Evolutionary conservation across 2,888 invertebrate species (phyloP), one percentile per base, ranked within the genome.

Genomic region (Acanthosepion esculentum): DNA sequence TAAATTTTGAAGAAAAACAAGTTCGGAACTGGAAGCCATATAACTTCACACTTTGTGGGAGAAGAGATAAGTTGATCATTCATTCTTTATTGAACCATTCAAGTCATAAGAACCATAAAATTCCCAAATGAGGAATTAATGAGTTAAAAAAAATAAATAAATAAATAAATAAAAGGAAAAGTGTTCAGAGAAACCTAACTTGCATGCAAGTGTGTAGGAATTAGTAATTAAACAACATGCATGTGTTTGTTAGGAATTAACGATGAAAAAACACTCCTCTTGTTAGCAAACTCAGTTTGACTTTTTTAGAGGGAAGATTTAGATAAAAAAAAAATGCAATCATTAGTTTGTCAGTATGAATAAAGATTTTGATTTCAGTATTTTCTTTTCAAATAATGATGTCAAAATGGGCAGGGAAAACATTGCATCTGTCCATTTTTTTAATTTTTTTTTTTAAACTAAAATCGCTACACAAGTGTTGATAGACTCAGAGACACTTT

Each of bases 191-290:
- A 15, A n/a, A n/a, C 33, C 78, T 10, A 78, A 78, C 78, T 78
- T 78, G 12, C 78, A 78, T 78, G 78, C 78, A 78, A 78, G 78
- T 78, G 29, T 78, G 78, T 78, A 78, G 78, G 78, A 78, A 78
- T 78, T 78, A 78, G 78, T 78, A 78, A 78, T 78, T 78, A 78
- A 78, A 78, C 78, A 12, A 78, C 78, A 78, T 78, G 78, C 78
- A 78, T 78, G 78, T n/a, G n/a, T 78, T 78, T 78, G 78, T 78
- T 78, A 78, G 78, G n/a, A n/a, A 78, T 78, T 29, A 29, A n/a
- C 0, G 29, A 59, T 18, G 20, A 59, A 59, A 15, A 15, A 23
- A 29, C 50, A 50, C 15, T 15, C 50, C 50, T 50, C 50, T 26
- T 26, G 18, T 78, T 78, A 78, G n/a, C 78, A 78, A 78, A 55